A percentile compares a stretch with the other conserved stretches of the same genome.
Conservation (phyloP, 30 jellyfish, hydroid and myxozoan genomes). For the Nemopilema nomurai region DNA sequence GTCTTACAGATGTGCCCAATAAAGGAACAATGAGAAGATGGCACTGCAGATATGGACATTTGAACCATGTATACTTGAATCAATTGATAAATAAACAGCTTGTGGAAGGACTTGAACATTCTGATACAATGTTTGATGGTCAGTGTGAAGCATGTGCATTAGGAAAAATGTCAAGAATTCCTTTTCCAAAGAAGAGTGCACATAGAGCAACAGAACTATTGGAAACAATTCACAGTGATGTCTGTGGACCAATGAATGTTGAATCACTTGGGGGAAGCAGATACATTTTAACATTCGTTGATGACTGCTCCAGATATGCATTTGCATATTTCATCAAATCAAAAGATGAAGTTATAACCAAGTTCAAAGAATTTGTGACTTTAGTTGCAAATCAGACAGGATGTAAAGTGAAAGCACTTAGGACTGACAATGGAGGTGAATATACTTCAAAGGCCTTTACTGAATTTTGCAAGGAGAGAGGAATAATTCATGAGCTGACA, state of each 20-base stretch:
- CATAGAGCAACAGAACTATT: constrained; percentile 45
- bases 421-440: constrained; percentile 80
- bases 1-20: background rate
- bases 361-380: constrained; percentile 47
- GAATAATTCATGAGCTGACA: constrained; percentile 56
- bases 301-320: constrained; percentile 25
- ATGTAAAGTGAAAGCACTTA: constrained; percentile 27
- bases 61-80: constrained; percentile 3
- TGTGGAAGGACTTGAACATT: constrained; percentile 33
- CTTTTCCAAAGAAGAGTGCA: background rate
- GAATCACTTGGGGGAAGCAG: constrained; percentile 52
- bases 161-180: background rate
- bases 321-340: constrained; percentile 14
- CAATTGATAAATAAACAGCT: constrained; percentile 12
- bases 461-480: constrained; percentile 45
- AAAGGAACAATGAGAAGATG: constrained; percentile 33
- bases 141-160: background rate
- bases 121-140: background rate
- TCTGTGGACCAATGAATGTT: constrained; percentile 61
- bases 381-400: constrained; percentile 41
- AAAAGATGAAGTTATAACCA: constrained; percentile 41
- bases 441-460: constrained; percentile 53
- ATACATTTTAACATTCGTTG: constrained; percentile 43
- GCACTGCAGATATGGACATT: constrained; percentile 68
- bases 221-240: constrained; percentile 66